These are phyloP conservation scores for Euborellia annulipes DNA, from an alignment of 1,140 invertebrate genomes.

Conservation along the genomic window DNA sequence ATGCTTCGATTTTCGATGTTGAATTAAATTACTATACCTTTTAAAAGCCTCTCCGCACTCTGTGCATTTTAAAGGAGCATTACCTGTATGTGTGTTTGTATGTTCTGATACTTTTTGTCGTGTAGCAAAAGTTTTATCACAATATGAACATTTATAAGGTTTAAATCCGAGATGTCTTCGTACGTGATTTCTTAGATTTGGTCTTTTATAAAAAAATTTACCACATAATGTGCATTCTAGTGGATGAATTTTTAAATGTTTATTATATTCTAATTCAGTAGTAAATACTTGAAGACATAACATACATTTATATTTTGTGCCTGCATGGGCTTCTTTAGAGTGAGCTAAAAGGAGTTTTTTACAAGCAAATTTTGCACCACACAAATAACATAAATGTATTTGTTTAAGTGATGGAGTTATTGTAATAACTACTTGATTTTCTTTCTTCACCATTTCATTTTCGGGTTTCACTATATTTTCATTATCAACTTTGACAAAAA, in stretches of 20 bases:
- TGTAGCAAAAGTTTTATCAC: conserved; percentile 65
- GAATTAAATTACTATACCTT: conserved; percentile 67
- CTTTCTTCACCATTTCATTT: too few species aligned
- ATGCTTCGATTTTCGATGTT: conserved; percentile 58
- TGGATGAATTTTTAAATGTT: conserved; percentile 58
- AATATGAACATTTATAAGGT: conserved; percentile 57
- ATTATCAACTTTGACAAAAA: conserved; percentile 1
- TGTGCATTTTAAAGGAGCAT: conserved; percentile 62
- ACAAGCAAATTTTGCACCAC: conserved; percentile 8
- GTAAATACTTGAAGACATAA: conserved; percentile 39
- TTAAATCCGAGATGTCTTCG: conserved; percentile 63
- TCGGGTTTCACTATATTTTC: too few species aligned
- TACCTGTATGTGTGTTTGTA: conserved; percentile 63
- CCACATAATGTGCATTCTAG: conserved; percentile 62
- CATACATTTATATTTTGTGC: too few species aligned
- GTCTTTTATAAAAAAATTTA: conserved; percentile 54
- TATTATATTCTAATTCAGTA: conserved; percentile 41
- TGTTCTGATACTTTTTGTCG: conserved; percentile 63
- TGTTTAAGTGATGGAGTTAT: too few species aligned
- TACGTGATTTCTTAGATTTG: conserved; percentile 56
- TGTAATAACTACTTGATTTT: too few species aligned
- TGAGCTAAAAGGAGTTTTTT: conserved; percentile 11
- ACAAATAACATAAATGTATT: conserved; percentile 7
- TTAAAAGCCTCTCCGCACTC: conserved; percentile 70
- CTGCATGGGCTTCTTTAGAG: conserved; percentile 2